Evolutionary conservation across 2,113 vertebrate genomes (phyloP).

Genomic region (Limnothrissa miodon): DNA sequence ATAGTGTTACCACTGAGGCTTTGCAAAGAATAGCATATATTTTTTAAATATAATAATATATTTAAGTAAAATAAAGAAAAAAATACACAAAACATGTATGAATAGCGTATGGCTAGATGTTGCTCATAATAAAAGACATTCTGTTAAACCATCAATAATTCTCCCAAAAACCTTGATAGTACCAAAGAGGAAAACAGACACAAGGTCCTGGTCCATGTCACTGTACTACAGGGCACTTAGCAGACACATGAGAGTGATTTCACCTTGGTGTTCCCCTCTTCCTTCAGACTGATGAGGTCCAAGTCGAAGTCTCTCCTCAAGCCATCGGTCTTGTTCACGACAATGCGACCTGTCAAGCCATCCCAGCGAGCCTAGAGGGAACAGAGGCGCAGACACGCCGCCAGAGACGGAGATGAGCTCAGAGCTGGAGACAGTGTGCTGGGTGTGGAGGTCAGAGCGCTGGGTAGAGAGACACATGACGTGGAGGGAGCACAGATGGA

Average conservation of each 20-base stretch:
- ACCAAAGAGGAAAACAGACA: constrained; percentile 28
- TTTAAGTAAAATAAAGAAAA: background rate
- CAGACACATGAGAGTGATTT: constrained; percentile 38
- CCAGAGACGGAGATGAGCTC: background rate
- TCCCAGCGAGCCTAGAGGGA: constrained; percentile 73
- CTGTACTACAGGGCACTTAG: background rate
- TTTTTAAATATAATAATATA: too few relatives aligned
- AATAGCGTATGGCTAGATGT: background rate
- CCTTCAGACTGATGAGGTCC: constrained; percentile 97
- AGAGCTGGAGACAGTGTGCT: background rate
- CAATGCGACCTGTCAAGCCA: constrained; percentile 92
- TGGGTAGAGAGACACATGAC: constrained; percentile 17
- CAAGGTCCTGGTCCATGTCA: constrained; percentile 40
- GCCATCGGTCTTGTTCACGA: constrained; percentile 94
- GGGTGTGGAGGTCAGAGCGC: background rate
- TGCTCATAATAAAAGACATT: background rate
- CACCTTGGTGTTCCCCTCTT: constrained; percentile 94
- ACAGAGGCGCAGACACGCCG: background rate
- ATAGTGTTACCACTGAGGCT: background rate
- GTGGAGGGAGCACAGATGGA: background rate
- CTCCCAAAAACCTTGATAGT: background rate
- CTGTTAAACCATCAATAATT: background rate
- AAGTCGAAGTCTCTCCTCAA: constrained; percentile 93
- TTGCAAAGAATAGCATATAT: background rate
- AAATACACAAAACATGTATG: background rate